phyloP scores from a whole-genome alignment of 2,113 vertebrate genomes.

The Madoqua kirkii region DNA sequence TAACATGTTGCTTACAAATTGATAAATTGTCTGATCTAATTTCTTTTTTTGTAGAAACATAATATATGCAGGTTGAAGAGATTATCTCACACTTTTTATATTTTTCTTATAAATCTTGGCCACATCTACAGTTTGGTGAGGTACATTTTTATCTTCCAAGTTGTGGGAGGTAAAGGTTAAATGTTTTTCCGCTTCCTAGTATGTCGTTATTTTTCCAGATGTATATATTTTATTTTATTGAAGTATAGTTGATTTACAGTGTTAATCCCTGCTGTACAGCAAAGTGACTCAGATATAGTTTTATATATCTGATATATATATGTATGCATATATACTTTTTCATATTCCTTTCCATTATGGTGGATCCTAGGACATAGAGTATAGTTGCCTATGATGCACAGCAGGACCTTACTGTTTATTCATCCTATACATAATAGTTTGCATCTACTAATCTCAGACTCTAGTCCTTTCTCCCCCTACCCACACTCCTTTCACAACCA shows the following conservation, averaged over 20 bases:
- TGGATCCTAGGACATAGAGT: neutral
- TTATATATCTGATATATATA: neutral
- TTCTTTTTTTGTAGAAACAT: neutral
- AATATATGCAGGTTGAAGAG: neutral
- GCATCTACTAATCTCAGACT: neutral
- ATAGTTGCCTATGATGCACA: neutral
- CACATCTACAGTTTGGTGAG: neutral
- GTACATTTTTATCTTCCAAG: neutral
- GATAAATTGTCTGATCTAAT: neutral
- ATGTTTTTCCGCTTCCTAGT: neutral
- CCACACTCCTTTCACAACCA: neutral
- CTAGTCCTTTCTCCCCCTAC: neutral
- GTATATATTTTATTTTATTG: neutral
- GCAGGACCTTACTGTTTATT: neutral
- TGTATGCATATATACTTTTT: neutral
- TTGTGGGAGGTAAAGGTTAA: neutral
- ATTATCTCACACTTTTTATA: neutral
- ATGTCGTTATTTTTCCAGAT: neutral
- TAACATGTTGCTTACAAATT: slow-evolving; percentile 13
- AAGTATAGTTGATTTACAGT: neutral
- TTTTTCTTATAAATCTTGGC: neutral
- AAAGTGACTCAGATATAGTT: neutral
- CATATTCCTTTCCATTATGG: neutral
- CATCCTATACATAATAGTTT: neutral
- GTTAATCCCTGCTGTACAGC: neutral